Base-by-base conservation (phyloP, 2,888 invertebrate genomes). In the Chrysomela aeneicollis region DNA sequence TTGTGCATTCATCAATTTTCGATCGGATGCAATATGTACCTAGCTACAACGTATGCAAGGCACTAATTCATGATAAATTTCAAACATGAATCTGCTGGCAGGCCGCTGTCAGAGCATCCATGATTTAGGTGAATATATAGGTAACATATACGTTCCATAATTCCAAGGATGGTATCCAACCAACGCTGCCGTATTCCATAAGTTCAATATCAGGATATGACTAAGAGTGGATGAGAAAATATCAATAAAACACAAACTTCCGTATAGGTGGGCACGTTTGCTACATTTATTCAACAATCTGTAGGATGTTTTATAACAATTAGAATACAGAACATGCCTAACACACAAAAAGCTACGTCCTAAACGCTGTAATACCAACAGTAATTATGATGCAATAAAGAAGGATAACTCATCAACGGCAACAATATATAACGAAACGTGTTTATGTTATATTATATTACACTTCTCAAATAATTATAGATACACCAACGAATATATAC, bases 241-340 rank as follows among this genome's bases (percentile, higher is more conserved):
- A 22, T 6, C 63, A 69, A 67, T 53, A 64, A 65, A 70, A 61
- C 26, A 51, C 15, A 30, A 51, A n/a, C 35, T 19, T 62, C 19
- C 17, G 30, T 62, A 66, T 67, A 47, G 72, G 69, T 77, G 75
- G 77, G 77, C 76, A 81, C 78, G 79, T 77, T 76, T 80, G 82
- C 82, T 82, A 83, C 82, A 82, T 83, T 82, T 83, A 83, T 82
- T 82, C 81, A 82, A 82, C 82, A 82, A 82, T 81, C 79, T 78
- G 70, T 80, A 57, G 42, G 15, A 78, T 79, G 76, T 71, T 76
- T 75, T 77, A 80, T 82, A 82, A 82, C 82, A 81, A 81, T 82
- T 80, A 81, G 80, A 81, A 80, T 81, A 82, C 78, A 79, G 76
- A 79, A 82, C 80, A 82, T 82, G 82, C 80, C 78, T 78, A 79